Conservation (phyloP, 2,888 invertebrate species). For the Pantelozetes paolii region DNA sequence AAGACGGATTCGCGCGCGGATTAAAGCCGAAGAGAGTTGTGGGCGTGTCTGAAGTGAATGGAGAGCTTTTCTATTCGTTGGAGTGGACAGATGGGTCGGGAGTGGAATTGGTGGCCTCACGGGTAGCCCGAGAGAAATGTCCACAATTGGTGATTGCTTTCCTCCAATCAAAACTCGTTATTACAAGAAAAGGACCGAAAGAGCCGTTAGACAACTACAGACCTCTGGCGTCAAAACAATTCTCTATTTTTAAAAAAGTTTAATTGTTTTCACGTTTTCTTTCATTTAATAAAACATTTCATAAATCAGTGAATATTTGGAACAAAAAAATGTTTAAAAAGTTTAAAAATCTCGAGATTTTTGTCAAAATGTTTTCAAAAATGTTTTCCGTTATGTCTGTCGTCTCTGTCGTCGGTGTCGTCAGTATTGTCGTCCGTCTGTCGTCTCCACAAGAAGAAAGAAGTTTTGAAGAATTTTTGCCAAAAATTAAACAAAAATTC, state of each 20-base stretch:
- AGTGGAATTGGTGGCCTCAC: background rate
- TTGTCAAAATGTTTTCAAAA: too few species aligned
- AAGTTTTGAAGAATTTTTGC: background rate
- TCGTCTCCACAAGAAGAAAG: too few species aligned
- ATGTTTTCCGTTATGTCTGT: background rate
- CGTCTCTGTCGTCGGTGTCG: too few species aligned
- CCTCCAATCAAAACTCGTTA: background rate
- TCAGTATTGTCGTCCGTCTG: too few species aligned
- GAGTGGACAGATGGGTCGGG: background rate
- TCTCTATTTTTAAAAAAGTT: slow-evolving; percentile 1
- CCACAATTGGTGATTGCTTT: slow-evolving; percentile 21
- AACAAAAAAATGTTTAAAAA: too few species aligned
- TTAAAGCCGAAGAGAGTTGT: slow-evolving; percentile 11
- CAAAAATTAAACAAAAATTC: too few species aligned
- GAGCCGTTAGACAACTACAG: background rate
- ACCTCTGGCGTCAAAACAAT: background rate
- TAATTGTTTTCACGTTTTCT: too few species aligned
- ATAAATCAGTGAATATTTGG: too few species aligned
- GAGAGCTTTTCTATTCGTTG: background rate
- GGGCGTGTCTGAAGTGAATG: background rate
- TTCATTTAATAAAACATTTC: too few species aligned
- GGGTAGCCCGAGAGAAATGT: background rate
- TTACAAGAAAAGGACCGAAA: background rate
- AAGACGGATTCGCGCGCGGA: slow-evolving; percentile 5
- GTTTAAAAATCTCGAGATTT: too few species aligned